Base-by-base conservation (phyloP, 2,888 invertebrate species). In the Nomada ruficornis region DNA sequence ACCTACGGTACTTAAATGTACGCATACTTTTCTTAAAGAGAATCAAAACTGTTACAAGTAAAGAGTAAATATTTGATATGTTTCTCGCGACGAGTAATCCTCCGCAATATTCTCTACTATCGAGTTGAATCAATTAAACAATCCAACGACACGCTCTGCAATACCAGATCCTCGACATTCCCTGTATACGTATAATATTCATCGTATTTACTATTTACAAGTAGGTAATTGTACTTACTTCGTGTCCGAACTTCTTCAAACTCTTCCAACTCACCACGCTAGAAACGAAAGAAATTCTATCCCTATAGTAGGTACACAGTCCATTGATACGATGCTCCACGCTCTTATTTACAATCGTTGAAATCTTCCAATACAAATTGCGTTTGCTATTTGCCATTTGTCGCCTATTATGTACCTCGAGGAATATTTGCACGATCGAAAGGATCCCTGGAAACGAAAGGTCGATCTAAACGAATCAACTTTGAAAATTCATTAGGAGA, bases 151-250 rank as follows among this genome's bases (percentile, higher is more conserved):
- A 29, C 47, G 23, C 50, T 36, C 3, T 55, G n/a, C n/a, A 55
- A 47, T 20, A 47, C 50, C 42, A 23, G 69, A 71, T 70, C 3
- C 44, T 47, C 4, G 42, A 50, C 74, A 68, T 13, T 47, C 44
- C 20, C 36, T 29, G 15, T 18, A 60, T 62, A 57, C 29, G 15
- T 13, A 50, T 62, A 57, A 47, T 65, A 47, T 18, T 71, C 44
- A 23, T 47, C 36, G 9, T 77, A 77, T 54, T 63, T 72, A 72
- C 57, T 77, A 77, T 54, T 63, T 72, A 72, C 57, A 64, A 64
- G 7, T 77, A 64, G 36, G 36, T 36, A 36, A 63, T 77, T 77
- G 74, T 77, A 77, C 77, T 77, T 74, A 77, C 77, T 47, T 77
- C 52, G 44, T 65, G 60, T 42, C 20, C 65, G 73, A 52, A 44